Percentiles rank a stretch among this genome's conserved stretches.
These are phyloP conservation scores for Hylyphantes graminicola DNA, from an alignment of 1,140 invertebrate genomes.

Conservation along the genomic window DNA sequence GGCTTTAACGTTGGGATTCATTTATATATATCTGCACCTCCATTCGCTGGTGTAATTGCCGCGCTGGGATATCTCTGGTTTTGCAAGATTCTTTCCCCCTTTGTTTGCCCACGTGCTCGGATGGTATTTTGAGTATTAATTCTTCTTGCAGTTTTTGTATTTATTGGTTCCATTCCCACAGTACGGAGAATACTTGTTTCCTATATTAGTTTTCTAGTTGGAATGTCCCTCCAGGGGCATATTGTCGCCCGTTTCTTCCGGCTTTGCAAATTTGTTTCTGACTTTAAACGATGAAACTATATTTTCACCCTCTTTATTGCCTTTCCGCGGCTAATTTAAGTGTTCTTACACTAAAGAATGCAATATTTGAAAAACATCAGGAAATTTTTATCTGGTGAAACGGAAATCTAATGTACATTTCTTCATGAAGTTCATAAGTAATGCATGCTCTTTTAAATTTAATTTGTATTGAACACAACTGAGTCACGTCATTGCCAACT, in stretches of 20 bases:
- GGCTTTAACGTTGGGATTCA: constrained; percentile 47
- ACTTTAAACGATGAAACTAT: constrained; percentile 22
- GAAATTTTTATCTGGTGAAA: too few relatives aligned
- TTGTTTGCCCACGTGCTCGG: constrained; percentile 43
- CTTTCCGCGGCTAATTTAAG: constrained; percentile 21
- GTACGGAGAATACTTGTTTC: constrained; percentile 23
- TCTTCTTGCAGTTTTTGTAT: constrained; percentile 34
- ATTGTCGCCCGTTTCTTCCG: constrained; percentile 8
- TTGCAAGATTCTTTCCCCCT: constrained; percentile 35
- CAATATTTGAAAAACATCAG: too few relatives aligned
- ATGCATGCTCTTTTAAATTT: too few relatives aligned
- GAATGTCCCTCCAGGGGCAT: constrained; percentile 10
- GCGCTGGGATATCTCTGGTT: constrained; percentile 46
- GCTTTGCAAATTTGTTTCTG: constrained; percentile 17
- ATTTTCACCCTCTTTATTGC: constrained; percentile 27
- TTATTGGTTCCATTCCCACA: constrained; percentile 18
- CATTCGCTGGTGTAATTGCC: constrained; percentile 49
- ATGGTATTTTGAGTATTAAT: constrained; percentile 32
- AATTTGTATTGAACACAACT: too few relatives aligned
- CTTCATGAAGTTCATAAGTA: too few relatives aligned
- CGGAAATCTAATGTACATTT: too few relatives aligned
- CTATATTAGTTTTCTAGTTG: constrained; percentile 24
- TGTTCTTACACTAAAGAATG: not conserved
- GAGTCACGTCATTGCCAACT: too few relatives aligned
- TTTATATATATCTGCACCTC: constrained; percentile 36